phyloP scores from a whole-genome alignment of 2,888 invertebrate species.

The Spatulosminthurus flaviceps region DNA sequence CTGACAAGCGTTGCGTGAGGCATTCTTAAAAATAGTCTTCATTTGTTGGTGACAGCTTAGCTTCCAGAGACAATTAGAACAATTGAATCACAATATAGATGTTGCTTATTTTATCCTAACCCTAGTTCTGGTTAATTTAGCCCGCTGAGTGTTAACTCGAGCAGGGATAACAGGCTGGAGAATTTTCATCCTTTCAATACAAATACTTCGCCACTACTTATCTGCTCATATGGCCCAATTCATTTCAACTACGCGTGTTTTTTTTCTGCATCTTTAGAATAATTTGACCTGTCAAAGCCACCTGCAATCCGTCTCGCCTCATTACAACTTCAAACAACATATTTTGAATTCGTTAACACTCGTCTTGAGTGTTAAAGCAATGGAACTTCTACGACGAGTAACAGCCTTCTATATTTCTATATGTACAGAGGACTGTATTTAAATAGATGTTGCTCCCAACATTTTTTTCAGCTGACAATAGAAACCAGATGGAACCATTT shows the following conservation, averaged over 20 bases:
- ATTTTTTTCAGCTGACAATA: neutral
- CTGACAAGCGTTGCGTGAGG: constrained; percentile 24
- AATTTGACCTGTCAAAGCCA: constrained; percentile 16
- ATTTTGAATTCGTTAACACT: neutral
- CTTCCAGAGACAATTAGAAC: neutral
- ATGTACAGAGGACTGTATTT: no score
- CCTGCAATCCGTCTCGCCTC: neutral
- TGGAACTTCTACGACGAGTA: neutral
- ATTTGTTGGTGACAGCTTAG: neutral
- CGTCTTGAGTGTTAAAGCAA: neutral
- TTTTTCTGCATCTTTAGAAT: neutral
- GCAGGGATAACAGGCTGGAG: neutral
- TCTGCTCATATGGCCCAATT: neutral
- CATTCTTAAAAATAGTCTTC: neutral
- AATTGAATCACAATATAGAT: neutral
- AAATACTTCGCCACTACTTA: neutral
- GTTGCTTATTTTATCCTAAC: neutral
- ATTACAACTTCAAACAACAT: neutral
- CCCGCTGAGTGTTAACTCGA: neutral
- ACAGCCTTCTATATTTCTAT: no score
- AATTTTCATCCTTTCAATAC: neutral
- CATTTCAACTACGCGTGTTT: neutral
- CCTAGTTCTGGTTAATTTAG: neutral
- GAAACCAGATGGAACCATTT: neutral
- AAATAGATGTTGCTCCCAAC: neutral